phyloP scores from a whole-genome alignment of 2,888 invertebrate genomes.

The Drosophila merina region DNA sequence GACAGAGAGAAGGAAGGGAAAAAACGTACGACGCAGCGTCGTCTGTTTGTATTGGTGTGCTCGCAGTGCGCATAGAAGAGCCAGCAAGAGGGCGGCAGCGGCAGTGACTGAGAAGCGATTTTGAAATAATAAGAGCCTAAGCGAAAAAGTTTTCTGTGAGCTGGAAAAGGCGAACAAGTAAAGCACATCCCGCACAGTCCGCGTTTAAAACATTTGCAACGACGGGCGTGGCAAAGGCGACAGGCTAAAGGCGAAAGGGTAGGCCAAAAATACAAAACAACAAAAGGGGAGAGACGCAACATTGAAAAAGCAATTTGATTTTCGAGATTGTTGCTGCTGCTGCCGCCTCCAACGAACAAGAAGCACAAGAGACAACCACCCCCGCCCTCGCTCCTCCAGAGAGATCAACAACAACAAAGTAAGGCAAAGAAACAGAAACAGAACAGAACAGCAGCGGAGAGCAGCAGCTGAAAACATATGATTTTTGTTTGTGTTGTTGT shows the following conservation, averaged over 20 bases:
- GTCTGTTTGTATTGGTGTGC: conserved; percentile 52
- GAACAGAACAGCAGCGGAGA: conserved; percentile 6
- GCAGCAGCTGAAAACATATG: conserved; percentile 79
- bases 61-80: conserved; percentile 58
- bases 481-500: conserved; percentile 78
- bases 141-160: conserved; percentile 67
- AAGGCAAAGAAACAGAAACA: conserved; percentile 15
- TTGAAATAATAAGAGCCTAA: conserved; percentile 57
- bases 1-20: conserved; percentile 18
- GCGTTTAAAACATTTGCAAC: conserved; percentile 4
- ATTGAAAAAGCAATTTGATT: conserved; percentile 64
- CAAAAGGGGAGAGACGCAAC: conserved; percentile 11
- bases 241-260: background rate
- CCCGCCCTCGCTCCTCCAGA: conserved; percentile 25
- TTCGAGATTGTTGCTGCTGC: conserved; percentile 62
- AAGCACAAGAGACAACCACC: conserved; percentile 24
- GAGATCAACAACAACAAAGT: conserved; percentile 53
- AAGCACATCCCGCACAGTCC: background rate
- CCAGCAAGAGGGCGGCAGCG: conserved; percentile 62
- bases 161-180: conserved; percentile 37
- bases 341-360: conserved; percentile 60
- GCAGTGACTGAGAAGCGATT: conserved; percentile 38
- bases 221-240: conserved; percentile 39
- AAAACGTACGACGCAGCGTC: conserved; percentile 67
- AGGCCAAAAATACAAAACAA: conserved; percentile 4